A percentile compares a stretch with the other conserved stretches of the same genome.
Evolutionary conservation across 2,113 vertebrate species (phyloP).

Genomic region (Variabilichromis moorii): DNA sequence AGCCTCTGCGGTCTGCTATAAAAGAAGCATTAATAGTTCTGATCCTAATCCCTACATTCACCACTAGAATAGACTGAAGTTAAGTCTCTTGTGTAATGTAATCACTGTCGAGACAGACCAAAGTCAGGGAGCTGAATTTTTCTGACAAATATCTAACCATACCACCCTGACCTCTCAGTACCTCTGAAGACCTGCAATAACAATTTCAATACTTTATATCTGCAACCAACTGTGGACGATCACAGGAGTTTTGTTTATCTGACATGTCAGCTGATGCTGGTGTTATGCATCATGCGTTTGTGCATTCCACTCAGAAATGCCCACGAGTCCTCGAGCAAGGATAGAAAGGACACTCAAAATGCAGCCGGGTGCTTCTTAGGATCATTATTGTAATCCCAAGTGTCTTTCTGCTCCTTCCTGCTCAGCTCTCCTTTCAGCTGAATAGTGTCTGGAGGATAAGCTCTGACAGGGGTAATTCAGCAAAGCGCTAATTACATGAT

Average conservation of each 20-base stretch:
- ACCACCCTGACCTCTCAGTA: background rate
- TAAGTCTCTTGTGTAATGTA: constrained; percentile 1
- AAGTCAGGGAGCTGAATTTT: background rate
- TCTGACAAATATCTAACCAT: background rate
- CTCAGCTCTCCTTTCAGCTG: constrained; percentile 22
- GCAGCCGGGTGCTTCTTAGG: constrained; percentile 33
- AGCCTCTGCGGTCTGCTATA: background rate
- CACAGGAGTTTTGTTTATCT: background rate
- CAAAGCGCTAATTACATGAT: constrained; percentile 41
- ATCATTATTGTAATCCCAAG: constrained; percentile 49
- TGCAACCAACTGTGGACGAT: background rate
- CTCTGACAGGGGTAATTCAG: constrained; percentile 49
- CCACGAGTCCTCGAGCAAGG: constrained; percentile 42
- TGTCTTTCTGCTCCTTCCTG: constrained; percentile 26
- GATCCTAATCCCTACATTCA: constrained; percentile 3
- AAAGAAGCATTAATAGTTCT: background rate
- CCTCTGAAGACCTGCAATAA: background rate
- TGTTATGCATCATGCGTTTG: background rate
- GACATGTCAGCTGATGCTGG: background rate
- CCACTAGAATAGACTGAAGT: background rate
- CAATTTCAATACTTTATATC: background rate
- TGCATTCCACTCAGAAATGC: constrained; percentile 18
- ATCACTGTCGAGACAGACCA: background rate
- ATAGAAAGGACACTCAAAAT: constrained; percentile 47
- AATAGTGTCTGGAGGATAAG: constrained; percentile 31